Evolutionary conservation across 2,113 vertebrate genomes (phyloP).

Genomic region (Hippocampus abdominalis): DNA sequence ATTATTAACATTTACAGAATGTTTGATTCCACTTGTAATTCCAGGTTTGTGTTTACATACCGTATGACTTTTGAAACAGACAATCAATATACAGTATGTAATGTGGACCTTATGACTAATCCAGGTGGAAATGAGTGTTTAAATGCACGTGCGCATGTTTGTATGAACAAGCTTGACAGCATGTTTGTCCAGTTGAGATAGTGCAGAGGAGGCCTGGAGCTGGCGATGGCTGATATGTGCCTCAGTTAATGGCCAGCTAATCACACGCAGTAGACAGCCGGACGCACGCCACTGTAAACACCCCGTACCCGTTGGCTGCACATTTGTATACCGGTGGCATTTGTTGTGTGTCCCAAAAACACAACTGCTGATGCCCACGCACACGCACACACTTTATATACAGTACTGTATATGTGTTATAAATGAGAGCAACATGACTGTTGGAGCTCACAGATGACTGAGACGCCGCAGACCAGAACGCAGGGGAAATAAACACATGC

Average conservation of each 20-base stretch:
- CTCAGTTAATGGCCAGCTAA: conserved; percentile 66
- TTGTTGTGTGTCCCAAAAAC: conserved; percentile 14
- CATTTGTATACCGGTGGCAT: not conserved
- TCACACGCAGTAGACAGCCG: conserved; percentile 55
- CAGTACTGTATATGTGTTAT: conserved; percentile 12
- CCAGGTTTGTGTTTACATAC: not conserved
- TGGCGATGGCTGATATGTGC: conserved; percentile 58
- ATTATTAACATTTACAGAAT: no score
- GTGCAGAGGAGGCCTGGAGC: conserved; percentile 58
- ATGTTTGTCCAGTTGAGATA: conserved; percentile 64
- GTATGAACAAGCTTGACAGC: conserved; percentile 26
- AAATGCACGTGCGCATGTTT: conserved; percentile 7
- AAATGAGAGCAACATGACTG: conserved; percentile 57
- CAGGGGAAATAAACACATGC: conserved; percentile 64
- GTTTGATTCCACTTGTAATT: not conserved
- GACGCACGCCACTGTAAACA: conserved; percentile 55
- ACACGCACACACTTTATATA: conserved; percentile 14
- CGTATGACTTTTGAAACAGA: conserved; percentile 45
- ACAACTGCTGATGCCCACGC: conserved; percentile 11
- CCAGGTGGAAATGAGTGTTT: conserved; percentile 32
- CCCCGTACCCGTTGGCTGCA: not conserved
- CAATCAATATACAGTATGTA: conserved; percentile 29
- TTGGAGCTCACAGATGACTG: conserved; percentile 54
- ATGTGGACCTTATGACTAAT: conserved; percentile 51
- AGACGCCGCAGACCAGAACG: conserved; percentile 54